Conservation (phyloP, 2,888 invertebrate genomes). For the Epsilonema sp. region DNA sequence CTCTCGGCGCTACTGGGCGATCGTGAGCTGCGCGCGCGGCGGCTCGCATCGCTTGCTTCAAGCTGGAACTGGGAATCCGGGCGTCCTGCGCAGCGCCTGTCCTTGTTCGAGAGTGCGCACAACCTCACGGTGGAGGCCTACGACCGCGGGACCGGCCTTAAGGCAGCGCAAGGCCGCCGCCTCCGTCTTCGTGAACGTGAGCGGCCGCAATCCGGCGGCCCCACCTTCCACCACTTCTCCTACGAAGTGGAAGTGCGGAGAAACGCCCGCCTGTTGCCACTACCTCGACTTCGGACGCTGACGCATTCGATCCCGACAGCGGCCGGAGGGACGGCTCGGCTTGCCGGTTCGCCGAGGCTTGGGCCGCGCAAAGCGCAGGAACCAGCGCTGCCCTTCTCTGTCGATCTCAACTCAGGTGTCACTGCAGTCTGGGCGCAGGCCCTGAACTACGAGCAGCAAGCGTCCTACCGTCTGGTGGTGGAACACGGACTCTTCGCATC, state of each 20-base stretch:
- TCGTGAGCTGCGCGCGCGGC: neutral
- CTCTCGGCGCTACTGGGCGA: neutral
- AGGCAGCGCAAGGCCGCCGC: neutral
- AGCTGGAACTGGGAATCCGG: constrained; percentile 3
- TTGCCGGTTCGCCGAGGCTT: constrained; percentile 1
- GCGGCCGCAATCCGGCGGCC: constrained; percentile 5
- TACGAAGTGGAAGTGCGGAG: constrained; percentile 49
- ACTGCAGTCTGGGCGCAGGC: constrained; percentile 72
- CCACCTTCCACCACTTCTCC: neutral
- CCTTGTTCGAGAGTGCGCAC: neutral
- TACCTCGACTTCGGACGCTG: constrained; percentile 55
- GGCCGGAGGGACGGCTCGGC: neutral
- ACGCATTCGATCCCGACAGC: constrained; percentile 36
- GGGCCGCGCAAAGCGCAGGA: neutral
- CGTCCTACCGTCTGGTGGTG: constrained; percentile 60
- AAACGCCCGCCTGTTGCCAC: constrained; percentile 79
- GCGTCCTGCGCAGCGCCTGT: neutral
- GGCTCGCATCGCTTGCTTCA: neutral
- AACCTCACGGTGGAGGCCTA: constrained; percentile 5
- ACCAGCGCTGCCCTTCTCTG: constrained; percentile 44
- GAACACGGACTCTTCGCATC: constrained; percentile 56
- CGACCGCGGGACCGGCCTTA: constrained; percentile 5
- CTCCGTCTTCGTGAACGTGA: neutral
- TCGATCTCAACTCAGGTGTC: constrained; percentile 76
- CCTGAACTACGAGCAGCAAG: constrained; percentile 72